A percentile compares a stretch with the other conserved stretches of the same genome.
These are phyloP conservation scores for Listronotus bonariensis DNA, from an alignment of 1,140 invertebrate genomes.

Conservation along the genomic window DNA sequence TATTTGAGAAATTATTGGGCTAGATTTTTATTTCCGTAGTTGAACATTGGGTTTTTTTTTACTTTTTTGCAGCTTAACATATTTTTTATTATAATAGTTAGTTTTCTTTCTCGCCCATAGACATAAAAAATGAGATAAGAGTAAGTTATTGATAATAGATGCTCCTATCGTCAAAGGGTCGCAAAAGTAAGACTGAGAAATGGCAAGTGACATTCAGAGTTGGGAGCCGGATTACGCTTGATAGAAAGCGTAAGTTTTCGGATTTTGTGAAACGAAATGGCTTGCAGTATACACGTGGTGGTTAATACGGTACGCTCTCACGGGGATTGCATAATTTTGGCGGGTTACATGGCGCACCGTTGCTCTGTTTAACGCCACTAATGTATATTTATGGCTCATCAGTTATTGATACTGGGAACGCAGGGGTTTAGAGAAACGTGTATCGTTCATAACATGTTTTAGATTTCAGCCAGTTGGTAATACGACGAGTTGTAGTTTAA, in stretches of 20 bases:
- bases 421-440: conserved; percentile 27
- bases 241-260: neutral
- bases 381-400: conserved; percentile 36
- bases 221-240: conserved; percentile 4
- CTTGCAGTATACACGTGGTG: conserved; percentile 21
- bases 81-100: no score
- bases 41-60: no score
- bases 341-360: conserved; percentile 1
- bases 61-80: no score
- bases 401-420: conserved; percentile 35
- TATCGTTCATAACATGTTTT: conserved; percentile 19
- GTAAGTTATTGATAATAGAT: no score
- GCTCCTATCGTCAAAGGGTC: neutral
- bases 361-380: conserved; percentile 22
- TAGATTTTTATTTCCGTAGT: no score
- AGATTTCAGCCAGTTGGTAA: no score
- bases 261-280: conserved; percentile 25
- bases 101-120: no score
- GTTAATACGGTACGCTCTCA: conserved; percentile 25
- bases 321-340: conserved; percentile 32
- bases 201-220: conserved; percentile 7
- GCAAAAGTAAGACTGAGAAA: conserved; percentile 10
- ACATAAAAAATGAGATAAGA: no score
- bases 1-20: no score
- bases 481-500: no score